A percentile compares a stretch with the other conserved stretches of the same genome.
These are phyloP conservation scores for Dasyprocta punctata DNA, from an alignment of 2,113 vertebrate species.

Conservation along the genomic window DNA sequence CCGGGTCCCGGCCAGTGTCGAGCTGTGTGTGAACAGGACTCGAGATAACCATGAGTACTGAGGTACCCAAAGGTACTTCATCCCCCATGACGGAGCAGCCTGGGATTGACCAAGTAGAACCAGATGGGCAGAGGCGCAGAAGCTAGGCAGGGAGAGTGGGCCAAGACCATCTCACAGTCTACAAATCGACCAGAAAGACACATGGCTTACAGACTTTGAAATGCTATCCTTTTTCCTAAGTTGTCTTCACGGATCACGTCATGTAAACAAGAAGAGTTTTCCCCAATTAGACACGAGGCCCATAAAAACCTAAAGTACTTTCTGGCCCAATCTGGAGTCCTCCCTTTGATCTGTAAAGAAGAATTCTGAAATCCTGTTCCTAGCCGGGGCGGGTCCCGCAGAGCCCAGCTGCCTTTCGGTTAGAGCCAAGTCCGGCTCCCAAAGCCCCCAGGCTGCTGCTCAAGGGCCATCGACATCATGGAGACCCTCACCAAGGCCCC, in stretches of 20 bases:
- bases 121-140: background rate
- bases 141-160: no score
- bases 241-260: accelerated
- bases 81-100: accelerated
- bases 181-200: accelerated
- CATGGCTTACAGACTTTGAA: accelerated
- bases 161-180: background rate
- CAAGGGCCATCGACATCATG: background rate
- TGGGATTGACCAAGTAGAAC: background rate
- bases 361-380: background rate
- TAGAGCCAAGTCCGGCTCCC: background rate
- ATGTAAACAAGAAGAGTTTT: background rate
- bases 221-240: background rate
- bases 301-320: background rate
- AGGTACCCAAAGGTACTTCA: accelerated
- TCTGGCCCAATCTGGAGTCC: background rate
- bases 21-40: accelerated
- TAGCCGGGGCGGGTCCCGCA: background rate
- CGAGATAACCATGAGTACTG: accelerated
- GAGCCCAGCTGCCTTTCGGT: background rate
- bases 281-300: background rate
- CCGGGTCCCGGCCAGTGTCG: background rate
- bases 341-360: background rate
- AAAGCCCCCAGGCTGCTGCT: no score
- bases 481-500: background rate